Percentiles rank a stretch among this genome's conserved stretches.
Conservation (phyloP, 2,888 invertebrate species). For the Lasius fuliginosus region DNA sequence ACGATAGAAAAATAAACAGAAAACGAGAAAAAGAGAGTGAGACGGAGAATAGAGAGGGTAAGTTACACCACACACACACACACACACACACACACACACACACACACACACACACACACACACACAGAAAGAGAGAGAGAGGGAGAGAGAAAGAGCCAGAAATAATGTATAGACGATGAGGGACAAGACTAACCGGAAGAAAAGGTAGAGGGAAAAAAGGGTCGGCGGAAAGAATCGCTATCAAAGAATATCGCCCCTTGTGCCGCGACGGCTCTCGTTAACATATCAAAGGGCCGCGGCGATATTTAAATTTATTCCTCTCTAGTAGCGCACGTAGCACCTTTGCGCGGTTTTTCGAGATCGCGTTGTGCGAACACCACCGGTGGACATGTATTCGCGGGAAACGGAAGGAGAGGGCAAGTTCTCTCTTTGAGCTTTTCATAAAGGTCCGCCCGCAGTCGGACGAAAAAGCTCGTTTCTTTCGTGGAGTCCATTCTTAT, state of each 20-base stretch:
- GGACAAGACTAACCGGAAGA: conserved; percentile 47
- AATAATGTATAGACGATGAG: conserved; percentile 52
- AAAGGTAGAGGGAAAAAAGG: conserved; percentile 34
- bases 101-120: no score
- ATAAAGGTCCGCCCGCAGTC: conserved; percentile 65
- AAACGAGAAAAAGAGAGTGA: conserved; percentile 9
- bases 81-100: not conserved
- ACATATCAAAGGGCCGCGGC: conserved; percentile 83
- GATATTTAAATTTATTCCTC: conserved; percentile 84
- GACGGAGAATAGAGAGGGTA: conserved; percentile 32
- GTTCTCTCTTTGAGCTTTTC: conserved; percentile 63
- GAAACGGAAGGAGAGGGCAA: conserved; percentile 27
- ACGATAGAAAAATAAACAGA: conserved; percentile 9
- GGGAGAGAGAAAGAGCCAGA: conserved; percentile 44
- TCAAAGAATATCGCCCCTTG: conserved; percentile 77
- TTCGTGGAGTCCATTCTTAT: conserved; percentile 56
- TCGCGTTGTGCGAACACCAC: conserved; percentile 40
- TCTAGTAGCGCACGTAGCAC: conserved; percentile 36
- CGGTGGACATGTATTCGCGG: conserved; percentile 65
- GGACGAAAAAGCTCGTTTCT: conserved; percentile 67
- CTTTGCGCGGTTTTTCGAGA: conserved; percentile 66
- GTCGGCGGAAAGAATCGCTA: conserved; percentile 73
- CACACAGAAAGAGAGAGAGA: not conserved
- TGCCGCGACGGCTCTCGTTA: conserved; percentile 78
- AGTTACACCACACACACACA: not conserved